Evolutionary conservation across 2,888 invertebrate species (phyloP), one percentile per base, ranked within the genome.

Genomic region (Metalampra italica): DNA sequence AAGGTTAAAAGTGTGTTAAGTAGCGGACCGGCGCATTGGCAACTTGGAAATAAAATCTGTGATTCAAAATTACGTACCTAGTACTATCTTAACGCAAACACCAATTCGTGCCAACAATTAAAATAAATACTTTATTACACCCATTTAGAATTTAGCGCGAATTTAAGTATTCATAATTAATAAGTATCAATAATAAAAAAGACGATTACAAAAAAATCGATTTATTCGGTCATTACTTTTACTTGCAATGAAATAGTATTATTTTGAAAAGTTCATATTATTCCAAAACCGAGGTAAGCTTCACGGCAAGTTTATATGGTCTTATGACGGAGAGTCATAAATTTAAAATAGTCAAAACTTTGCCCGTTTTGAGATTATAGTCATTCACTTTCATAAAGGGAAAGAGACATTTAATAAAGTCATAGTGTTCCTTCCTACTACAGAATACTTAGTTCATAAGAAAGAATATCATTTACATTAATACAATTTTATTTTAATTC

Each of bases 71-170:
- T 72, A n/a, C n/a, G n/a, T n/a, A 74, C 64, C 68, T 69, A 73
- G 63, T 62, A 62, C 53, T 60, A 61, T n/a, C n/a, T n/a, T n/a
- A 68, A 64, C 62, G 54, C 53, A 58, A 71, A 82, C 77, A 77
- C 71, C 74, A 78, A 76, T 70, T 75, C 74, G 82, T 84, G 82
- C 82, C 83, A 82, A 82, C 74, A 58, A 59, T 63, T 62, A 46
- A 60, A 63, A 62, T 63, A 64, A 64, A 63, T 55, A 55, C 60
- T 66, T 53, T 52, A 5, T 22, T 22, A 22, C 22, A 3, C 22
- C 22, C 22, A 22, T 5, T 22, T 22, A 55, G 53, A 55, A 43
- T 42, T 50, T 51, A 41, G 38, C 50, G n/a, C 49, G 15, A 5
- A 22, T 22, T 22, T 22, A 22, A 22, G 5, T 3, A 3, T 22